Evolutionary conservation across 2,888 invertebrate genomes (phyloP).

Genomic region (Tenthredo amoena): DNA sequence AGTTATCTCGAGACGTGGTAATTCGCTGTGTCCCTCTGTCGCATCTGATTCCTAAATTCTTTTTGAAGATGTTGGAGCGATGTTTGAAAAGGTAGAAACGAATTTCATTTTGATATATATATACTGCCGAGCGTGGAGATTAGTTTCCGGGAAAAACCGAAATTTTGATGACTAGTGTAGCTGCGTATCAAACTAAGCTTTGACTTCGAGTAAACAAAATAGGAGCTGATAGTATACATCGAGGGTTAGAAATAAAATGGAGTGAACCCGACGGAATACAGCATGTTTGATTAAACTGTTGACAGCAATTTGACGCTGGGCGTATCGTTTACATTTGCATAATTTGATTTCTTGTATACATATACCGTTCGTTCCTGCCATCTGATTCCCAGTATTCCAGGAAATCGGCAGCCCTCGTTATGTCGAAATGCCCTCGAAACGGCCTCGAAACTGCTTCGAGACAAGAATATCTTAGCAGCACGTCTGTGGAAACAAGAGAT

Average conservation of each 20-base stretch:
- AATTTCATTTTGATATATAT: too few relatives aligned
- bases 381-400: slow-evolving; percentile 22
- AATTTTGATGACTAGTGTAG: not conserved
- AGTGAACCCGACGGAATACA: slow-evolving; percentile 5
- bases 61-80: too few relatives aligned
- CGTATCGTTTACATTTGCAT: slow-evolving; percentile 35
- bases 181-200: not conserved
- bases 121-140: too few relatives aligned
- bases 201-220: not conserved
- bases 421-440: slow-evolving; percentile 41
- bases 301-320: slow-evolving; percentile 23
- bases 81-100: too few relatives aligned
- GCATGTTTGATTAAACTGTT: slow-evolving; percentile 43
- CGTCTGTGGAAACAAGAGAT: slow-evolving; percentile 35
- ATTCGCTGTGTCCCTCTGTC: too few relatives aligned
- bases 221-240: not conserved
- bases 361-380: slow-evolving; percentile 19
- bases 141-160: too few relatives aligned
- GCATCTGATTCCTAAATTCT: too few relatives aligned
- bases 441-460: slow-evolving; percentile 34
- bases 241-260: not conserved
- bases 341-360: slow-evolving; percentile 37
- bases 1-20: too few relatives aligned
- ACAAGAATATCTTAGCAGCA: slow-evolving; percentile 39
- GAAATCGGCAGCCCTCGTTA: slow-evolving; percentile 47